Percentiles rank a stretch among this genome's conserved stretches.
Conservation (phyloP, 2,113 vertebrate species). For the Elgaria multicarinata region DNA sequence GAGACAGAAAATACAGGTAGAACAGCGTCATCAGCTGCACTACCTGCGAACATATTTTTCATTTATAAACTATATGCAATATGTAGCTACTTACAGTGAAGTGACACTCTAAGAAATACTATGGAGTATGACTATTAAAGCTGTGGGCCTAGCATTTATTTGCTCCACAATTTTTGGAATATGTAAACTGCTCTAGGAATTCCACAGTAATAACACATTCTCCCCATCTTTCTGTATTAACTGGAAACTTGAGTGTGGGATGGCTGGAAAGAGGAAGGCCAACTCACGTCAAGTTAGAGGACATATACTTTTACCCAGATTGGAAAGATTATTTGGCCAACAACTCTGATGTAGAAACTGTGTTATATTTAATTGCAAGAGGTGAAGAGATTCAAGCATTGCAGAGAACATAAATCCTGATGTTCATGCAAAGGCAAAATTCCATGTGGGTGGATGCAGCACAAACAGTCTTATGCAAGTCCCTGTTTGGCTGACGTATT, state of each 20-base stretch:
- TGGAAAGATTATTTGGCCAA: constrained; percentile 16
- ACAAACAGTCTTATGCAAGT: constrained; percentile 61
- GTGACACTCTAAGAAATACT: background rate
- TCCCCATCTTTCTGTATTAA: background rate
- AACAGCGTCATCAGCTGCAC: background rate
- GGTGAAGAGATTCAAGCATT: constrained; percentile 48
- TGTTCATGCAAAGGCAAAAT: constrained; percentile 67
- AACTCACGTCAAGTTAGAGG: constrained; percentile 26
- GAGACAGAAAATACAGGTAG: background rate
- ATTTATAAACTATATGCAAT: background rate
- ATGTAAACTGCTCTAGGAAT: background rate
- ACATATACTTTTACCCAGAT: constrained; percentile 19
- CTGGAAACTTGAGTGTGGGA: background rate
- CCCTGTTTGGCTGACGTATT: constrained; percentile 61
- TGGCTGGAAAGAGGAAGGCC: constrained; percentile 18
- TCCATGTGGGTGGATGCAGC: constrained; percentile 69
- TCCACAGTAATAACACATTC: background rate
- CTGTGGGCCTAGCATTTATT: background rate
- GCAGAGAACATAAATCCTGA: constrained; percentile 61
- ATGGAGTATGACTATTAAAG: background rate
- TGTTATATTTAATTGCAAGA: constrained; percentile 52
- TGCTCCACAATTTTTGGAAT: background rate
- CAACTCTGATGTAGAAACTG: constrained; percentile 26
- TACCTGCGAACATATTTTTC: background rate
- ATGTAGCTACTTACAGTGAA: constrained; percentile 4